Percentiles rank a stretch among this genome's conserved stretches.
phyloP scores from a whole-genome alignment of 2,888 invertebrate species.

The Trichacis sp. region DNA sequence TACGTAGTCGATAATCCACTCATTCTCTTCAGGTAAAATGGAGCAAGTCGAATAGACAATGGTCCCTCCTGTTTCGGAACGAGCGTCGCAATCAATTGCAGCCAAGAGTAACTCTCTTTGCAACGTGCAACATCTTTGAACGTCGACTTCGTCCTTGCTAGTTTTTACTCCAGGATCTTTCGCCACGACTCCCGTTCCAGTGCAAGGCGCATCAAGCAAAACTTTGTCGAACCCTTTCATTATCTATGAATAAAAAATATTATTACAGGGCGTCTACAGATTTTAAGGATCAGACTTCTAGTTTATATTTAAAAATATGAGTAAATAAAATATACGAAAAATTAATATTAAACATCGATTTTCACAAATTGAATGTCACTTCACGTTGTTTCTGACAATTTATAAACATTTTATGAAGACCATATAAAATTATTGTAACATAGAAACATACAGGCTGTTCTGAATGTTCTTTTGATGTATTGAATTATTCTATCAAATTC shows the following conservation, averaged over 20 bases:
- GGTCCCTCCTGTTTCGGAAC: slow-evolving; percentile 92
- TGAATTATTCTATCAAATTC: too few species aligned
- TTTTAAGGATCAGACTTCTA: too few species aligned
- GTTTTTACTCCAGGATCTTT: slow-evolving; percentile 98
- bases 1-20: slow-evolving; percentile 93
- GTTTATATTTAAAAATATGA: too few species aligned
- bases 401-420: too few species aligned
- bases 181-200: slow-evolving; percentile 97
- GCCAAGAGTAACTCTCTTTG: slow-evolving; percentile 92
- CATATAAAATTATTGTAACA: too few species aligned
- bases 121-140: slow-evolving; percentile 90
- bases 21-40: slow-evolving; percentile 95
- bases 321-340: too few species aligned
- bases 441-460: too few species aligned
- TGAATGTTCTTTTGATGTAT: too few species aligned
- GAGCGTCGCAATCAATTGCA: slow-evolving; percentile 97
- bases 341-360: too few species aligned
- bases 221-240: slow-evolving; percentile 96
- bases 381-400: too few species aligned
- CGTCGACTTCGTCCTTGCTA: slow-evolving; percentile 88
- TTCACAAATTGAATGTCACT: too few species aligned
- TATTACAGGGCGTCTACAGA: too few species aligned
- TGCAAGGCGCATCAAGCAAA: slow-evolving; percentile 97
- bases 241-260: slow-evolving; percentile 69
- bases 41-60: slow-evolving; percentile 99